Evolutionary conservation across 2,888 invertebrate genomes (phyloP), one percentile per base, ranked within the genome.

Genomic region (Rhabditophanes sp.): DNA sequence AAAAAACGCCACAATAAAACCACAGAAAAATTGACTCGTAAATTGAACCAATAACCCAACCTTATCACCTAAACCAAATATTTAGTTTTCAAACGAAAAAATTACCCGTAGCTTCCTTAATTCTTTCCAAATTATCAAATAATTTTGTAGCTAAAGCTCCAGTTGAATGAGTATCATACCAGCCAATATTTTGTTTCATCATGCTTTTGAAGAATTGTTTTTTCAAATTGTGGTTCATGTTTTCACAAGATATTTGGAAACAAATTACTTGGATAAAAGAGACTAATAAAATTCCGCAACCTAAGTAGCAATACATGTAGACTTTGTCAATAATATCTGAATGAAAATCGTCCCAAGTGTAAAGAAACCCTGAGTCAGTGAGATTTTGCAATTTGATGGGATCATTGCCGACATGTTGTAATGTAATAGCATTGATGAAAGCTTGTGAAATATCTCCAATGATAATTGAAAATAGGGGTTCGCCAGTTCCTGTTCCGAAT

Each of bases 141-240:
- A 12, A 3, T 9, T 11, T 8, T n/a, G n/a, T n/a, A n/a, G n/a
- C n/a, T n/a, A n/a, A n/a, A n/a, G n/a, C n/a, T n/a, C n/a, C n/a
- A n/a, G n/a, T n/a, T n/a, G n/a, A n/a, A n/a, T n/a, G n/a, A n/a
- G n/a, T n/a, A n/a, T n/a, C n/a, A n/a, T n/a, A n/a, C 68, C 68
- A 69, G 12, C 61, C 54, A 35, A 68, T 67, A 38, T 69, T 67
- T 41, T 69, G 68, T 4, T 64, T 46, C 23, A 69, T 48, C 14
- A 69, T 56, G n/a, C 65, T 49, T 23, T 56, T 49, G 38, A 73
- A 65, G 41, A 72, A 72, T 17, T 48, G 45, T 16, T 62, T 55
- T 11, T 73, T 54, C 12, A 73, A 65, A 16, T 65, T 53, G 33
- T 67, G 64, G 1, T 68, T 62, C 60, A 75, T 73, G 35, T 68